Base-by-base conservation (phyloP, 2,113 vertebrate species). In the Pristiophorus japonicus region DNA sequence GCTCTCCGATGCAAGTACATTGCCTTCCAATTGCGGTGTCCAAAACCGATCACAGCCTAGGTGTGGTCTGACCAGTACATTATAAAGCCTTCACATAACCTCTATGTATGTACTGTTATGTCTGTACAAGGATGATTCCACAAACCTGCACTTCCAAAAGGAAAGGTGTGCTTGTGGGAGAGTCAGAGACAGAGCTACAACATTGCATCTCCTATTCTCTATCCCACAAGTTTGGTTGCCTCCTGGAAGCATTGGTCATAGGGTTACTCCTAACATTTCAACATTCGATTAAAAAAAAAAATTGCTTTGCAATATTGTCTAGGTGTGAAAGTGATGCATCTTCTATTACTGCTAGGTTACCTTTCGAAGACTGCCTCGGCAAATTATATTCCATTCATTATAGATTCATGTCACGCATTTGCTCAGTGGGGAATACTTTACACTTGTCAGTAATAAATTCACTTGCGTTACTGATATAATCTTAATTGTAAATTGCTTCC, bases 311-410 rank as follows among this genome's bases (percentile, higher is more conserved):
- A 62, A 90, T 59, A 59, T 90, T 62, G 8, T 27, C 47, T 55
- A 6, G 34, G 38, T 8, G 7, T 81, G 88, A 4, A 18, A 62
- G 14, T 65, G 11, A 88, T 59, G 30, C 47, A 22, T 22, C 14
- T 5, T 81, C 88, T 63, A 38, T 92, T 63, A 63, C 62, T 92
- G 38, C 55, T 63, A n/a, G n/a, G n/a, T 63, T 63, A 38, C 88
- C 30, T 63, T 34, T 92, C 18, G 62, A 92, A 38, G n/a, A 22
- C 88, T 63, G 51, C 85, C 27, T 12, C 2, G 8, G 34, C 34
- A 92, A 91, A 92, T 63, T 92, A 91, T 18, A 91, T 38, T 91
- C 34, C 88, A 62, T 38, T 91, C 59, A 91, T 91, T 38, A 14
- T 91, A n/a, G 63, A 63, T 38, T 42, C 7, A 92, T 65, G 0